Base-by-base conservation (phyloP, 2,797 vertebrate species). In the Sebastiscus albofasciatus region DNA sequence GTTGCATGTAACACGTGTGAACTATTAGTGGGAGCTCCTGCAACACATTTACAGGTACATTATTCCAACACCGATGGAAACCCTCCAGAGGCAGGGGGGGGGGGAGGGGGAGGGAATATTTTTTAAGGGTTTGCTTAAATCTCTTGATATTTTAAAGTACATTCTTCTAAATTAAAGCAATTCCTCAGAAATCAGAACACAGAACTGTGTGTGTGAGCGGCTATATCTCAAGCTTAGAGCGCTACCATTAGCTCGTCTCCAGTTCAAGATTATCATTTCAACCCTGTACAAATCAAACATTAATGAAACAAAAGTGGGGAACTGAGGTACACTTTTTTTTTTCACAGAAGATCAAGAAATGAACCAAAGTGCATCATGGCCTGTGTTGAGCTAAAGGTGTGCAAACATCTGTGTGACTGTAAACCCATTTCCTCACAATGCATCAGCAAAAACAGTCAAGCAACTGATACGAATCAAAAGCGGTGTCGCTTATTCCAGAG, bases 331-430 rank as follows among this genome's bases (percentile, higher is more conserved):
- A 12, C 13, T 73, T 64, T 46, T 77, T 39, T 14, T 73, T 64
- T 49, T 65, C 60, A 79, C 34, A 56, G 6, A 76, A 8, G 11
- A 22, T 68, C 16, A 77, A 70, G 18, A 66, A 62, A 68, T 42
- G 0, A 64, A 26, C 39, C 46, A 56, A 58, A 36, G 74, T 31
- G 46, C 56, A 68, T 61, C 6, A 34, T 52, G 33, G 55, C 49
- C 36, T 80, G 36, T 66, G 67, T 7, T 27, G 20, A 69, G 68
- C 52, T 10, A 36, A 56, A 71, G 31, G 13, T 52, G 61, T 61
- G 39, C 75, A 86, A 83, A 78, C 80, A 76, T 80, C 49, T 64
- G 71, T 10, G 70, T 58, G 36, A 64, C 36, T 56, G 64, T 81
- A 73, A 81, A 85, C 39, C 34, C 31, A 52, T 31, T 64, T 67